These are phyloP conservation scores for Chlorodrepanis virens DNA, from an alignment of 2,113 vertebrate genomes.

Conservation along the genomic window DNA sequence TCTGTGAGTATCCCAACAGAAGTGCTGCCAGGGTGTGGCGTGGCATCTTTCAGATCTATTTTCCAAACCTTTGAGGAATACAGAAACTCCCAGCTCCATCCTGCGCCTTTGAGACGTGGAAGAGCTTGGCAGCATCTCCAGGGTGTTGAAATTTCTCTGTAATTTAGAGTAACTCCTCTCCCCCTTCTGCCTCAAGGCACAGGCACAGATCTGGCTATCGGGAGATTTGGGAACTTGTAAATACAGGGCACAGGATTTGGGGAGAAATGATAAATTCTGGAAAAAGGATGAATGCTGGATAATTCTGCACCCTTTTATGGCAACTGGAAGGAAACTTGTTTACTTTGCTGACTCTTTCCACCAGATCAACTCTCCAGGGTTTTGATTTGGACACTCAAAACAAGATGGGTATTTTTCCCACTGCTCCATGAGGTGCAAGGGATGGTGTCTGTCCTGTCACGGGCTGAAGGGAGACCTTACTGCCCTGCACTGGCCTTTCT, in stretches of 20 bases:
- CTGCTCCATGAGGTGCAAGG: background rate
- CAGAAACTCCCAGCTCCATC: background rate
- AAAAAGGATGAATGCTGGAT: background rate
- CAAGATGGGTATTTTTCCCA: background rate
- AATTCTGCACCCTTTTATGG: background rate
- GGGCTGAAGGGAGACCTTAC: background rate
- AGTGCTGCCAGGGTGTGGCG: background rate
- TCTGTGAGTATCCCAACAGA: background rate
- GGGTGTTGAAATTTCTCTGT: background rate
- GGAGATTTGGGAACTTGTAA: background rate
- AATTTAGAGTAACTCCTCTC: background rate
- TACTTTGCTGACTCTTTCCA: background rate
- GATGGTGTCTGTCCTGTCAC: background rate
- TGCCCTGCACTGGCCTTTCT: background rate
- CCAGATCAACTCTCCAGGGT: background rate
- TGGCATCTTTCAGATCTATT: background rate
- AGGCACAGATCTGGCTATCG: background rate
- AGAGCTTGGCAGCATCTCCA: background rate
- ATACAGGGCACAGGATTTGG: background rate
- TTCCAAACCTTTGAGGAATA: background rate
- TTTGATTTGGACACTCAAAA: background rate
- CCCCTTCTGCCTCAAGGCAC: background rate
- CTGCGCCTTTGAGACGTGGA: fast-evolving
- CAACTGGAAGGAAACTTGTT: background rate
- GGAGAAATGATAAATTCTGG: background rate